Percentiles rank a stretch among this genome's conserved stretches.
phyloP scores from a whole-genome alignment of 23 tunicate genomes.

The Phallusia fumigata region DNA sequence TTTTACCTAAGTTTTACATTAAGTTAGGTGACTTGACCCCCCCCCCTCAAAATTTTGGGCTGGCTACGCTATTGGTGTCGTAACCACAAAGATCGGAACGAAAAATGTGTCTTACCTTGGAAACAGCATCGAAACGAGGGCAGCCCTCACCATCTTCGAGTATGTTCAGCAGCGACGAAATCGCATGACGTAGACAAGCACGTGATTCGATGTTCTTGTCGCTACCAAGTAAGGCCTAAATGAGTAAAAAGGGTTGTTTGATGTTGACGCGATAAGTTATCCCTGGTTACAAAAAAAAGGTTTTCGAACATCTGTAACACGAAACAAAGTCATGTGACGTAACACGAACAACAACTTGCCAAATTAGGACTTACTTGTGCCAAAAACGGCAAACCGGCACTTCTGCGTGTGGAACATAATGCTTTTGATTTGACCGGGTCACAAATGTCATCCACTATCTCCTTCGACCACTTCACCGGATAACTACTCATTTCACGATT shows the following conservation, averaged over 20 bases:
- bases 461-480: slow-evolving; percentile 47
- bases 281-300: too few relatives aligned
- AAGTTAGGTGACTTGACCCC: too few relatives aligned
- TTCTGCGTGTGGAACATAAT: slow-evolving; percentile 66
- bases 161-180: slow-evolving; percentile 43
- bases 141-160: slow-evolving; percentile 15
- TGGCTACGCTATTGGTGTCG: too few relatives aligned
- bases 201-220: slow-evolving; percentile 34
- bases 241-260: neutral
- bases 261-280: neutral
- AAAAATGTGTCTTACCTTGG: too few relatives aligned
- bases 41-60: too few relatives aligned
- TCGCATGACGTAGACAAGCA: slow-evolving; percentile 49
- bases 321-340: too few relatives aligned
- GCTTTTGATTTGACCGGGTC: slow-evolving; percentile 33
- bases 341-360: too few relatives aligned
- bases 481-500: slow-evolving; percentile 33
- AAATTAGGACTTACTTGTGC: slow-evolving; percentile 39
- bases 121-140: neutral
- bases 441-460: slow-evolving; percentile 31
- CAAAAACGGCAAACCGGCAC: slow-evolving; percentile 90
- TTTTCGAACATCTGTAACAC: too few relatives aligned
- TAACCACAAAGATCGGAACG: too few relatives aligned
- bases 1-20: too few relatives aligned
- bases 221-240: slow-evolving; percentile 65